A percentile compares a stretch with the other conserved stretches of the same genome.
Evolutionary conservation across 2,797 vertebrate genomes (phyloP).

Genomic region (Coregonus ussuriensis): DNA sequence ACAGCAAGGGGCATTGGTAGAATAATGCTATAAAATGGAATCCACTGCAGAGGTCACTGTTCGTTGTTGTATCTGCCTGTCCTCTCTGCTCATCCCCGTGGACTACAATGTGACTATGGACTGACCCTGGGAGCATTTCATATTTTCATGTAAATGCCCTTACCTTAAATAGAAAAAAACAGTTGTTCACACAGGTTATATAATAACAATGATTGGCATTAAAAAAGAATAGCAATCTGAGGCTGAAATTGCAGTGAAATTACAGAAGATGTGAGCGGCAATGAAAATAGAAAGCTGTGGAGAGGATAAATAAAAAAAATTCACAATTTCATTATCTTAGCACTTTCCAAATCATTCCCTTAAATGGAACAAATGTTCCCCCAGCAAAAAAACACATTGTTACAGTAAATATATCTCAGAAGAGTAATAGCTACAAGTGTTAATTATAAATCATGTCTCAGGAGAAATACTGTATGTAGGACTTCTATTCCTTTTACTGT

Average conservation of each 20-base stretch:
- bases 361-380: constrained; percentile 50
- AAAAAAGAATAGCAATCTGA: constrained; percentile 73
- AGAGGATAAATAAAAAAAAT: constrained; percentile 64
- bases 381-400: constrained; percentile 18
- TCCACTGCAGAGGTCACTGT: constrained; percentile 32
- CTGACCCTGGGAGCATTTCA: constrained; percentile 52
- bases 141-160: constrained; percentile 58
- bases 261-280: constrained; percentile 68
- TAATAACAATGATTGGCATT: constrained; percentile 69
- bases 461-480: neutral
- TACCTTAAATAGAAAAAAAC: constrained; percentile 34
- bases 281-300: constrained; percentile 55
- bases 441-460: constrained; percentile 17
- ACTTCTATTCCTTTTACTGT: neutral
- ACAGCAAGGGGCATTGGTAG: constrained; percentile 20
- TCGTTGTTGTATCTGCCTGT: constrained; percentile 22
- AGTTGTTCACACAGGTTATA: constrained; percentile 50
- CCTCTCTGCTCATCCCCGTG: constrained; percentile 23
- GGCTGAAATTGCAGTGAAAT: constrained; percentile 77
- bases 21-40: constrained; percentile 25
- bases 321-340: constrained; percentile 66
- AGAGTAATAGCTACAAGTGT: constrained; percentile 26
- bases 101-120: constrained; percentile 36
- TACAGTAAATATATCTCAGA: constrained; percentile 42
- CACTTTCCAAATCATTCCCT: constrained; percentile 61